phyloP scores from a whole-genome alignment of 2,888 invertebrate species.

The Drepanosiphum platanoidis region DNA sequence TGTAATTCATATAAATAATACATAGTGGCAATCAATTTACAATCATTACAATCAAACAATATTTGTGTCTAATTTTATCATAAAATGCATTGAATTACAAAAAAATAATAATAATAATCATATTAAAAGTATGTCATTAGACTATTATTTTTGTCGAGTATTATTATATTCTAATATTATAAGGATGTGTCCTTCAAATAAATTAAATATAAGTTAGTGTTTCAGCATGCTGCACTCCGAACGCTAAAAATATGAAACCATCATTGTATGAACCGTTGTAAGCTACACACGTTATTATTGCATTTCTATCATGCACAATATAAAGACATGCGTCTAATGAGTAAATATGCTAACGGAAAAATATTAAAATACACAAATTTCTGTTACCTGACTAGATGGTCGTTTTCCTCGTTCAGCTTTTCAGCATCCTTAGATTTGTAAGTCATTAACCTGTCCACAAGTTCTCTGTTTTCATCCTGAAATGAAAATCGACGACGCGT shows the following conservation, averaged over 20 bases:
- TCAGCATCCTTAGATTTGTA: constrained; percentile 96
- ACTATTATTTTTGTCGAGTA: not conserved
- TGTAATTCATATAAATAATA: constrained; percentile 8
- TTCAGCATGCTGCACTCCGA: constrained; percentile 32
- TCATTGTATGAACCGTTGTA: not conserved
- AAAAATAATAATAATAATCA: not conserved
- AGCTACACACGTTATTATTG: not conserved
- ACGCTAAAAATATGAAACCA: constrained; percentile 54
- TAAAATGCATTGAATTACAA: not conserved
- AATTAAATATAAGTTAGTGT: constrained; percentile 39
- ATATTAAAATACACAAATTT: not conserved
- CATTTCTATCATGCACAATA: constrained; percentile 1
- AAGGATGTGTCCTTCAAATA: constrained; percentile 16
- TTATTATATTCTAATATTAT: constrained; percentile 6
- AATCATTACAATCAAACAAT: not conserved
- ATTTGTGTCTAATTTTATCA: not conserved
- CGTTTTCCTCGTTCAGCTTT: constrained; percentile 96
- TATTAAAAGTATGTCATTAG: not conserved
- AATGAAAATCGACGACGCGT: constrained; percentile 66
- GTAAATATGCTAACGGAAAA: not conserved
- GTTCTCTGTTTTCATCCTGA: constrained; percentile 86
- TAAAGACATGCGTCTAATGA: not conserved
- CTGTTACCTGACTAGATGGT: constrained; percentile 82
- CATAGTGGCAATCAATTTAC: not conserved
- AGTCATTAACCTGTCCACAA: constrained; percentile 87